Evolutionary conservation across 2,888 invertebrate species (phyloP).

Genomic region (Plebejus argus): DNA sequence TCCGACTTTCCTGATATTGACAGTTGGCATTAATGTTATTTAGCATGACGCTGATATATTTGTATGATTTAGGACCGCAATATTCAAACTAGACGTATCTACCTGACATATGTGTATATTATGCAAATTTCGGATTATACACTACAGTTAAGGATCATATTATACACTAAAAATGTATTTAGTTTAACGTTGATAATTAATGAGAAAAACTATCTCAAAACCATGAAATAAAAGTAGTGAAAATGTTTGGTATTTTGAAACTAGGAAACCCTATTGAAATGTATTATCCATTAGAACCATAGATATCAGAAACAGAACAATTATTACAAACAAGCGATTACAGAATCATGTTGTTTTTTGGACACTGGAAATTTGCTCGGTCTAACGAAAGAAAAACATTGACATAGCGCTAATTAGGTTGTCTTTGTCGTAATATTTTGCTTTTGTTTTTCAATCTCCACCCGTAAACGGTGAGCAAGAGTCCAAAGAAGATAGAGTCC

Average conservation of each 20-base stretch:
- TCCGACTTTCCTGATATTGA: slow-evolving; percentile 5
- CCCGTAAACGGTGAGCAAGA: background rate
- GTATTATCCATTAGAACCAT: too few relatives aligned
- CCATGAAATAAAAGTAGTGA: background rate
- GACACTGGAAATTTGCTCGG: background rate
- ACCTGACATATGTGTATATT: background rate
- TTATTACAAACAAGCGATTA: background rate
- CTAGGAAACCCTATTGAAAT: background rate
- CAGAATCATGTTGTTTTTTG: background rate
- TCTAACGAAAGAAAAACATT: background rate
- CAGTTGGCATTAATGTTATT: slow-evolving; percentile 9
- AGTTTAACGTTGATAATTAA: background rate
- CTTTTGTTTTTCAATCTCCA: background rate
- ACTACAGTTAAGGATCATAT: background rate
- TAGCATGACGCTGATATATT: slow-evolving; percentile 25
- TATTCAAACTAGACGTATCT: background rate
- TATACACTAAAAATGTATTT: background rate
- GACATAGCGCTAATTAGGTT: background rate
- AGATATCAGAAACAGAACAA: too few relatives aligned
- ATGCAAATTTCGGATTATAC: background rate
- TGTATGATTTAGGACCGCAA: slow-evolving; percentile 9
- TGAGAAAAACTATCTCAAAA: too few relatives aligned
- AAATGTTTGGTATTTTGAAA: background rate
- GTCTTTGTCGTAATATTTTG: background rate
- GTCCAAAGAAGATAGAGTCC: too few relatives aligned